A percentile compares a stretch with the other conserved stretches of the same genome.
phyloP scores from a whole-genome alignment of 2,797 vertebrate genomes.

The Pipistrellus nathusii region DNA sequence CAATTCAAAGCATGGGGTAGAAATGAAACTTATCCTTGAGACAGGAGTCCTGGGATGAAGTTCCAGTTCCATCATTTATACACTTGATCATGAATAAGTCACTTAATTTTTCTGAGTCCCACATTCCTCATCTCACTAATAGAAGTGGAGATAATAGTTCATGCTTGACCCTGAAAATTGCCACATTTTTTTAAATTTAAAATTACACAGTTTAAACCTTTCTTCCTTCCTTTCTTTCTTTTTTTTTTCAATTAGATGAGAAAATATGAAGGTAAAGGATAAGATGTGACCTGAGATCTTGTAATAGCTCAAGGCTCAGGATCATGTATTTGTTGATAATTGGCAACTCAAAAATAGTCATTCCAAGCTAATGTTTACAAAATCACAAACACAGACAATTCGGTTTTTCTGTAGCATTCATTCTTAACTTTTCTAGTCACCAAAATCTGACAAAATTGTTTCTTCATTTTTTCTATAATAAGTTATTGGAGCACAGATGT shows the following conservation, averaged over 20 bases:
- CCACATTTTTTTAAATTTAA: neutral
- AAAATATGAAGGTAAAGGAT: neutral
- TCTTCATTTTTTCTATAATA: neutral
- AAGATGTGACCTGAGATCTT: neutral
- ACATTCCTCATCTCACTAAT: neutral
- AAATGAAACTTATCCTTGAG: neutral
- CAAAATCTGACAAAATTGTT: neutral
- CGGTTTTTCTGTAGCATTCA: neutral
- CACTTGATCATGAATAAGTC: neutral
- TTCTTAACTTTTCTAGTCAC: slow-evolving; percentile 14
- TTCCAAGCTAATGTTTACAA: slow-evolving; percentile 17
- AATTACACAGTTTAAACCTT: neutral
- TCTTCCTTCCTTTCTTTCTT: neutral
- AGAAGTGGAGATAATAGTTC: neutral
- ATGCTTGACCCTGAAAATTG: neutral
- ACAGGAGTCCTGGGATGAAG: neutral
- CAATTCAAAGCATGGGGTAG: neutral
- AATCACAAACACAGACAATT: neutral
- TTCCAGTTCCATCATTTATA: neutral
- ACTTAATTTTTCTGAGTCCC: neutral
- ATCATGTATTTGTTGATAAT: neutral
- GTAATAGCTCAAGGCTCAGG: neutral
- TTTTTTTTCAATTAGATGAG: neutral
- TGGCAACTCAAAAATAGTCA: neutral
- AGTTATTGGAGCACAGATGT: neutral